Base-by-base conservation (phyloP, 2,113 vertebrate species). In the Terrapene triunguis region DNA sequence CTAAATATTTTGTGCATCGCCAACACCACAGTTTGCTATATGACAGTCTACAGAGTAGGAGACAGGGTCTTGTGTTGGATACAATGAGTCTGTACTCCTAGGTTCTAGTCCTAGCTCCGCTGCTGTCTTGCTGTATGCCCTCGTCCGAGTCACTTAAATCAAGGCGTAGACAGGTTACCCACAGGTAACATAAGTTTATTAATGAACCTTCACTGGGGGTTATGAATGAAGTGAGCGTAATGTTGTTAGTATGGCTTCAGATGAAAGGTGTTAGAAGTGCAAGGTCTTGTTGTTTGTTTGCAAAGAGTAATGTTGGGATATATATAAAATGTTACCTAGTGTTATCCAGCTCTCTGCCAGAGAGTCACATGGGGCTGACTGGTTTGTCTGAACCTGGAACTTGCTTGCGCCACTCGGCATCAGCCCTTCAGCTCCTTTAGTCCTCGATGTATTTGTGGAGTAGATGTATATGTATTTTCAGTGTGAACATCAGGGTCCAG, bases 11-110 rank as follows among this genome's bases (percentile, higher is more conserved):
- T 65, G 62, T 32, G 32, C 32, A 2, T 65, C 62, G 65, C 54
- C 1, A 50, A 85, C 50, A 55, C 74, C 21, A 1, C 48, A 0
- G 0, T 54, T 29, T 8, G 0, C 25, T 19, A 35, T 17, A 17
- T 59, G 8, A 2, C 8, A 51, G 32, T 2, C 59, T 6, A 0
- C 1, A 17, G 55, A 35, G 47, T 29, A 55, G 42, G 1, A 1
- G 48, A 44, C 35, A 0, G 0, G 24, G 78, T 35, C 24, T 55
- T 1, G 4, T 57, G 24, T 11, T 0, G 2, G 76, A 53, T 27
- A 24, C 27, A 6, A 13, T 0, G 4, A 51, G 54, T 32, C 62
- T n/a, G 10, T 51, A 62, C 54, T 76, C 12, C 0, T 2, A 14
- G 81, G 10, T 51, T 25, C 53, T 0, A 0, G 7, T 80, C 32